Percentiles rank a stretch among this genome's conserved stretches.
Evolutionary conservation across 2,888 invertebrate genomes (phyloP).

Genomic region (Ecdyonurus torrentis): DNA sequence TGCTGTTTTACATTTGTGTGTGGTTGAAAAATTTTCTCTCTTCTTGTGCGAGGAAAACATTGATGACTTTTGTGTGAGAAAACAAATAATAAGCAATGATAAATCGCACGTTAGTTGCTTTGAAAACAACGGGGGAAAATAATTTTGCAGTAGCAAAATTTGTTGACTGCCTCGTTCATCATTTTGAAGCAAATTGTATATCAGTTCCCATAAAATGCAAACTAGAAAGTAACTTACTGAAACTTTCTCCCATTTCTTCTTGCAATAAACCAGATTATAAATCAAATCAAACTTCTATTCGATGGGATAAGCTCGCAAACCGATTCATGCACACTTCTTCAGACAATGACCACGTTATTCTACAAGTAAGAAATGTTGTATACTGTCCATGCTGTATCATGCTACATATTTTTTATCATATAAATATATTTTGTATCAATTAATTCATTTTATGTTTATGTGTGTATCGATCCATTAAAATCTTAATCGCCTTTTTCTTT

Average conservation of each 20-base stretch:
- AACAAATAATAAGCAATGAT: not conserved
- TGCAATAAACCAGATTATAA: not conserved
- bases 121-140: not conserved
- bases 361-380: not conserved
- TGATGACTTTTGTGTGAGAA: too few relatives aligned
- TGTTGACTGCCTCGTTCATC: not conserved
- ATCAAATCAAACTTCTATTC: not conserved
- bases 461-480: too few relatives aligned
- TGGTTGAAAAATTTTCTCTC: too few relatives aligned
- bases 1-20: too few relatives aligned
- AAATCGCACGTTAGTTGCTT: not conserved
- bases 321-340: too few relatives aligned
- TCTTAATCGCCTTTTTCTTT: not conserved
- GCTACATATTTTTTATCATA: not conserved
- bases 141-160: not conserved
- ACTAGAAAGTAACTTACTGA: not conserved
- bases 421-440: not conserved
- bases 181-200: not conserved
- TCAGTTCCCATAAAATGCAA: not conserved
- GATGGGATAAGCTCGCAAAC: conserved; percentile 1
- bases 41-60: too few relatives aligned
- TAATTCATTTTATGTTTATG: too few relatives aligned
- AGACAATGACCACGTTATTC: not conserved
- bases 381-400: too few relatives aligned
- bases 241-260: not conserved